A percentile compares a stretch with the other conserved stretches of the same genome.
Conservation (phyloP, 2,888 invertebrate genomes). For the Spodoptera exigua region DNA sequence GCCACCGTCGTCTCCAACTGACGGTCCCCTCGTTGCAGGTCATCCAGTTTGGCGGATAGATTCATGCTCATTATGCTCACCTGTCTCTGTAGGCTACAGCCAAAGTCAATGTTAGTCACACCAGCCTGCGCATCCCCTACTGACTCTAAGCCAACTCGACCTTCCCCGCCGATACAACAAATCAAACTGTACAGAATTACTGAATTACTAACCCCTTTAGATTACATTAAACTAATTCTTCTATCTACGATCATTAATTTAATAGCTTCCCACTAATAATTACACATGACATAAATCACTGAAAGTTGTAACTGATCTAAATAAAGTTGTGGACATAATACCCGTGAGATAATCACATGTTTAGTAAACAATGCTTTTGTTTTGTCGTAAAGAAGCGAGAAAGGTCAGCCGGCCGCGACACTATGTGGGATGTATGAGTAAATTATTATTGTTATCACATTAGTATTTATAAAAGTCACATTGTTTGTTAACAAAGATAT, state of each 20-base stretch:
- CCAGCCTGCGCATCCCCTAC: conserved; percentile 14
- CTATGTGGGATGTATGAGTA: conserved; percentile 3
- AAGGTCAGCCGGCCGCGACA: conserved; percentile 23
- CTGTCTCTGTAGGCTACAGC: conserved; percentile 97
- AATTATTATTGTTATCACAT: conserved; percentile 14
- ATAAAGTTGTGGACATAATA: not conserved
- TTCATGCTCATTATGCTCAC: conserved; percentile 99
- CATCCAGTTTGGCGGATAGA: conserved; percentile 97
- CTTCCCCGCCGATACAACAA: conserved; percentile 38
- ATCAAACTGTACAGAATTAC: not conserved
- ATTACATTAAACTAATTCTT: no score
- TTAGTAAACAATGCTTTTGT: not conserved
- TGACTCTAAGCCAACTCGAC: conserved; percentile 19
- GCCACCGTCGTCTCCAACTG: conserved; percentile 98
- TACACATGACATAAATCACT: no score
- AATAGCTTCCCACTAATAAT: no score
- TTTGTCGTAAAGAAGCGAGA: conserved; percentile 25
- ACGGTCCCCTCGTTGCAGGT: conserved; percentile 96
- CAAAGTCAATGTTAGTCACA: conserved; percentile 50
- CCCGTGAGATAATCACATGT: not conserved
- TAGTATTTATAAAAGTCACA: conserved; percentile 40
- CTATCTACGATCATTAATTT: no score
- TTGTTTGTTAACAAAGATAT: conserved; percentile 14
- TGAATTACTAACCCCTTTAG: no score
- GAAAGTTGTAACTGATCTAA: not conserved